Conservation (phyloP, 2,797 vertebrate species). For the Alosa sapidissima region DNA sequence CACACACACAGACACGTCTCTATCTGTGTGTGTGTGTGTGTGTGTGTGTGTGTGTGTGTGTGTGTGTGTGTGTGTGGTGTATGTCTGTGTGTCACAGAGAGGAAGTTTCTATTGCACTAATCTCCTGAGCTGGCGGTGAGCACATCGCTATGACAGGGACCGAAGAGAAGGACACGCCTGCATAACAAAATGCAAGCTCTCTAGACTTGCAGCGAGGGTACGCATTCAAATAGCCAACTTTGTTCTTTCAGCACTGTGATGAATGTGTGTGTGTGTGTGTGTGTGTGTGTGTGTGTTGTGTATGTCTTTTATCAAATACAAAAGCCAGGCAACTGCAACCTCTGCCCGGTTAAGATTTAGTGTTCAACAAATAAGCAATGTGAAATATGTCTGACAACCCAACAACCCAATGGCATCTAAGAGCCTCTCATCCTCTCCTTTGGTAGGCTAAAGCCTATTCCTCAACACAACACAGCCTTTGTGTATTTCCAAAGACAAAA, state of each 20-base stretch:
- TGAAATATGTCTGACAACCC: background rate
- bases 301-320: background rate
- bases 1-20: background rate
- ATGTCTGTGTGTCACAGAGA: background rate
- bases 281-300: background rate
- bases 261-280: background rate
- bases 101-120: constrained; percentile 36
- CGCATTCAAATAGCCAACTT: background rate
- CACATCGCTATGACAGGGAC: background rate
- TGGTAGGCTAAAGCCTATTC: no score
- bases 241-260: background rate
- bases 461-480: background rate
- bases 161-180: no score
- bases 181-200: no score
- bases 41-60: no score
- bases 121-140: background rate
- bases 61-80: no score
- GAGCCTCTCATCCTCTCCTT: background rate
- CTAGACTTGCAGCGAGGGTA: no score
- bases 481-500: background rate
- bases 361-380: background rate
- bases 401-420: background rate
- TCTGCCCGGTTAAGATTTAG: background rate
- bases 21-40: background rate
- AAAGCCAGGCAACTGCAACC: background rate